Evolutionary conservation across 2,113 vertebrate species (phyloP).

Genomic region (Cephalopterus ornatus): DNA sequence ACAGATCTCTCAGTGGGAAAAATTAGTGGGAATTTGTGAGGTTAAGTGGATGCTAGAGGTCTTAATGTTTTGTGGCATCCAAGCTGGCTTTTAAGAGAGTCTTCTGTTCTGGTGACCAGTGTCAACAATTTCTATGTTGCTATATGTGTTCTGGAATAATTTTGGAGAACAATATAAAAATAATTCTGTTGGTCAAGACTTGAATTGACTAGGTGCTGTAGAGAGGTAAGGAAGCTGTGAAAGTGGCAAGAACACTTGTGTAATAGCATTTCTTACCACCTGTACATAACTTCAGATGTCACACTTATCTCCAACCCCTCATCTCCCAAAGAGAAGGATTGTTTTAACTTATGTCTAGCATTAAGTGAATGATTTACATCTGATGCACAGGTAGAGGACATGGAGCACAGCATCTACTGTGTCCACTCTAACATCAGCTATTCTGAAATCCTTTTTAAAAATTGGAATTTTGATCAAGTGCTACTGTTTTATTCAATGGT

Average conservation of each 20-base stretch:
- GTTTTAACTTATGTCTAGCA: background rate
- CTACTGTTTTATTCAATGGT: background rate
- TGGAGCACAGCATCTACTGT: background rate
- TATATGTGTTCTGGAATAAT: background rate
- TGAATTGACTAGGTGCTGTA: background rate
- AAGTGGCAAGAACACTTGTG: background rate
- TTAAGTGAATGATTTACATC: background rate
- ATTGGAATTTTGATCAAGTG: background rate
- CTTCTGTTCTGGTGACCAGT: background rate
- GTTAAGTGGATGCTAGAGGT: background rate
- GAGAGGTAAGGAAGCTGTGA: background rate
- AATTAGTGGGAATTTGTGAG: background rate
- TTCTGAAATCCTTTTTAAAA: background rate
- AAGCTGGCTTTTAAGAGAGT: background rate
- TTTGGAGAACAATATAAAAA: background rate
- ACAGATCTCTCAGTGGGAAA: background rate
- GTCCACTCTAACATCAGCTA: background rate
- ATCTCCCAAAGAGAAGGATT: background rate
- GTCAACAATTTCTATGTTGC: background rate
- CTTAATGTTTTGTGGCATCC: background rate
- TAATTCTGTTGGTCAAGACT: background rate
- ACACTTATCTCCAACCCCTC: background rate
- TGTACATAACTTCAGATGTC: background rate
- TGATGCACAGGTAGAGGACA: background rate
- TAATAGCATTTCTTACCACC: background rate